phyloP scores from a whole-genome alignment of 2,888 invertebrate species.

The Dysmachus trigonus region DNA sequence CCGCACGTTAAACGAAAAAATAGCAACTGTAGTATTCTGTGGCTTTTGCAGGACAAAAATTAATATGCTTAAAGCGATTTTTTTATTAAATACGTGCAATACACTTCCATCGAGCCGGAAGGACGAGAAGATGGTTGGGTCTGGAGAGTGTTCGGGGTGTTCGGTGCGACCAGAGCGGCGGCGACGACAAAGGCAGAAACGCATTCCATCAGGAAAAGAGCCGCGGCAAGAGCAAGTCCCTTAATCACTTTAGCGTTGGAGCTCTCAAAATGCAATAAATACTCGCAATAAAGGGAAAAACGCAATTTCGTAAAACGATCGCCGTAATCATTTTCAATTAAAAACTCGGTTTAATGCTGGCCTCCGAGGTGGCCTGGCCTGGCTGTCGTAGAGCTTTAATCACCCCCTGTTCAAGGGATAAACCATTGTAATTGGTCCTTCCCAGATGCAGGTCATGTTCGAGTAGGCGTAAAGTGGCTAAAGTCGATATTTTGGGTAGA shows the following conservation, averaged over 20 bases:
- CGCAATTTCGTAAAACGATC: conserved; percentile 26
- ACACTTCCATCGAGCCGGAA: background rate
- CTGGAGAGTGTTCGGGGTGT: no score
- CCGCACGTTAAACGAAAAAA: background rate
- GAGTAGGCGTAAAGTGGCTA: background rate
- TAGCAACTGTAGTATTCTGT: background rate
- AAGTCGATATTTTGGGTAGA: background rate
- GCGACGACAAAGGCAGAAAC: background rate
- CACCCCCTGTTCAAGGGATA: conserved; percentile 13
- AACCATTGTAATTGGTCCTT: background rate
- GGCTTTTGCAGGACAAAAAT: background rate
- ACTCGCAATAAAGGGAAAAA: conserved; percentile 17
- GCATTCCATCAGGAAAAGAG: background rate
- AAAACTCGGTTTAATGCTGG: background rate
- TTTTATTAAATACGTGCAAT: background rate
- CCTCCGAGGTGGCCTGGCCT: background rate
- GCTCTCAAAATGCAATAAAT: conserved; percentile 27
- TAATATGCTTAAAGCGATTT: background rate
- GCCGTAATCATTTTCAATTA: conserved; percentile 28
- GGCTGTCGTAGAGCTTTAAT: background rate
- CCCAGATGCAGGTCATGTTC: background rate
- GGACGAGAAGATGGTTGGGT: background rate
- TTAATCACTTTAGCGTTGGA: conserved; percentile 26
- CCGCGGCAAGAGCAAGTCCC: background rate
- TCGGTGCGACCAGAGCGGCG: background rate